Base-by-base conservation (phyloP, 1,140 invertebrate genomes). In the Oryzaephilus surinamensis region DNA sequence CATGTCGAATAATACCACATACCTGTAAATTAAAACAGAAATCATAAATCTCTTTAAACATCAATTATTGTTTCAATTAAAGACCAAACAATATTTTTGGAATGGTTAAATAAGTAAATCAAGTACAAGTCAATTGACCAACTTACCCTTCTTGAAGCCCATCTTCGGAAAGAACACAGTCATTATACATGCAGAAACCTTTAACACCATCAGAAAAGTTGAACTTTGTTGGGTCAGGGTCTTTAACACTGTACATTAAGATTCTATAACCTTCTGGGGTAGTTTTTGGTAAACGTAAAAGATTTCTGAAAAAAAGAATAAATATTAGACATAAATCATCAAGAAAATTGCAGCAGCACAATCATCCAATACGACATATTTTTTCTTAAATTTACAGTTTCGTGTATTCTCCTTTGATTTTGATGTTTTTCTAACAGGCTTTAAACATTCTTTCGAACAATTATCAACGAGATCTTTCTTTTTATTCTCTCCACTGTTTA, bases 1-100 rank as follows among this genome's bases (percentile, higher is more conserved):
- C 74, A 79, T 77, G 52, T 77, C 76, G 46, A 79, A 76, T 33
- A 77, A 65, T 16, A 77, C 71, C 19, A 77, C 64, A 54, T 76
- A 77, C 2, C 58, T 59, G 21, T 17, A 51, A 56, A 23, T 19
- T 18, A 34, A 41, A 37, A 31, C 7, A 34, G 35, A 10, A 33
- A 19, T 3, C 15, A 7, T 21, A 36, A 36, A 21, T 10, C 12
- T 17, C 12, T 19, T 17, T 17, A 11, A 8, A 33, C 32, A 11
- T 33, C 32, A 18, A 19, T 17, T 18, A 17, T 6, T 1, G 10
- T 15, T 18, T 34, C 13, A 3, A 11, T 34, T 10, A 10, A 34
- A 19, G 17, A 19, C 17, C 20, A 19, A 23, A 38, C 10, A 26
- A 16, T 17, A n/a, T 30, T 30, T 30, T 30, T 11, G 28, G 10